Conservation (phyloP, 2,113 vertebrate species). For the Synodontis membranacea region DNA sequence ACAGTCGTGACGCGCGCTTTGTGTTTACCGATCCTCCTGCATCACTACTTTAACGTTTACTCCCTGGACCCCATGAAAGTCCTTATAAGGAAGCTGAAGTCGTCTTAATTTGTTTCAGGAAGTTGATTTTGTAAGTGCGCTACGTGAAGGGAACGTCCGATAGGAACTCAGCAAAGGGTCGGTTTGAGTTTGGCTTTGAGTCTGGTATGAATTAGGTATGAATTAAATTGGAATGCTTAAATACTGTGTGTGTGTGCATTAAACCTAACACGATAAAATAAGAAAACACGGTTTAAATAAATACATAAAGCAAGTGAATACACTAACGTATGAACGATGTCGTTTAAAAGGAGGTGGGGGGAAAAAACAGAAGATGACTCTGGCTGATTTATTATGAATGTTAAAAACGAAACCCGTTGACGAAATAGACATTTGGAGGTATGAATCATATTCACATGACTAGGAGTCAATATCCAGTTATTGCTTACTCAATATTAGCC, state of each 20-base stretch:
- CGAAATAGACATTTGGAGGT: neutral
- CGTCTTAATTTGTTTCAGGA: constrained; percentile 64
- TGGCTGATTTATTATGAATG: neutral
- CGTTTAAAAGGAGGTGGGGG: neutral
- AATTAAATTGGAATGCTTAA: neutral
- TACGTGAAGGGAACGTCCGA: constrained; percentile 42
- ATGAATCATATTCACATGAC: neutral
- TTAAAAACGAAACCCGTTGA: neutral
- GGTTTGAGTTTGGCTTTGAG: neutral
- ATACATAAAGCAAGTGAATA: neutral
- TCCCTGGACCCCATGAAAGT: constrained; percentile 23
- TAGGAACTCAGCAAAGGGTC: neutral
- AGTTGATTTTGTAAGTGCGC: constrained; percentile 50
- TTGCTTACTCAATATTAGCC: neutral
- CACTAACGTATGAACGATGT: neutral
- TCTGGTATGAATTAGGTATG: no score
- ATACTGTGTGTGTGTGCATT: neutral
- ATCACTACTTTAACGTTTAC: constrained; percentile 39
- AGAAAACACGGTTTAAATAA: neutral
- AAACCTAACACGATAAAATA: neutral
- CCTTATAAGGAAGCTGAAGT: constrained; percentile 67
- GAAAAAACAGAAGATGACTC: neutral
- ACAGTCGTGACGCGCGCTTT: neutral
- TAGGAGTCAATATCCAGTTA: neutral
- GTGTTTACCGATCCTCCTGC: constrained; percentile 26